phyloP scores from a whole-genome alignment of 92 coral and sea anemone genomes.

The Bergia sp. region DNA sequence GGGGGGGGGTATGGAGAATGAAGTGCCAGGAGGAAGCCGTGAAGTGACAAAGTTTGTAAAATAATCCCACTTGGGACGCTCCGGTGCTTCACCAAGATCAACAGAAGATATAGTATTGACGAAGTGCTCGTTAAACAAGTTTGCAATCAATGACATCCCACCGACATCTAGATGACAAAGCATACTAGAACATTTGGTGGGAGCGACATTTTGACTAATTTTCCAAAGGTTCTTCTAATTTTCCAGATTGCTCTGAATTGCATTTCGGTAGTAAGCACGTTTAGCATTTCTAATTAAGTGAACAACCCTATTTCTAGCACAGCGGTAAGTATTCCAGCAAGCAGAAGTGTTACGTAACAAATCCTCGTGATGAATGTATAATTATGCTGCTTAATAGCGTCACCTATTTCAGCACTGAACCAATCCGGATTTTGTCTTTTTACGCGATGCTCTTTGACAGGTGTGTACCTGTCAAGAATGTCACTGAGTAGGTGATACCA shows the following conservation, averaged over 20 bases:
- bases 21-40: too few species aligned
- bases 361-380: background rate
- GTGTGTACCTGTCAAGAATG: slow-evolving; percentile 49
- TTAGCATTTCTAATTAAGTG: slow-evolving; percentile 19
- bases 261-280: slow-evolving; percentile 31
- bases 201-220: slow-evolving; percentile 48
- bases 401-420: slow-evolving; percentile 30
- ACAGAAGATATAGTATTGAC: background rate
- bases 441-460: slow-evolving; percentile 32
- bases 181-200: slow-evolving; percentile 52
- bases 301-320: background rate
- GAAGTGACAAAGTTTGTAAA: too few species aligned
- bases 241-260: slow-evolving; percentile 49
- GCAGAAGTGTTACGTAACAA: slow-evolving; percentile 17
- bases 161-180: slow-evolving; percentile 49
- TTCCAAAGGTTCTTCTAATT: slow-evolving; percentile 55
- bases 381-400: slow-evolving; percentile 40
- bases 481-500: slow-evolving; percentile 34
- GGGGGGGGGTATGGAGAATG: too few species aligned
- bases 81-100: too few species aligned
- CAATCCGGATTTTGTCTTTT: slow-evolving; percentile 34
- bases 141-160: slow-evolving; percentile 43
- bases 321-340: slow-evolving; percentile 9
- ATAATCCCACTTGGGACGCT: too few species aligned
- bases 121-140: slow-evolving; percentile 49